Percentiles rank a stretch among this genome's conserved stretches.
Conservation (phyloP, 2,113 vertebrate species). For the Thermophis baileyi region DNA sequence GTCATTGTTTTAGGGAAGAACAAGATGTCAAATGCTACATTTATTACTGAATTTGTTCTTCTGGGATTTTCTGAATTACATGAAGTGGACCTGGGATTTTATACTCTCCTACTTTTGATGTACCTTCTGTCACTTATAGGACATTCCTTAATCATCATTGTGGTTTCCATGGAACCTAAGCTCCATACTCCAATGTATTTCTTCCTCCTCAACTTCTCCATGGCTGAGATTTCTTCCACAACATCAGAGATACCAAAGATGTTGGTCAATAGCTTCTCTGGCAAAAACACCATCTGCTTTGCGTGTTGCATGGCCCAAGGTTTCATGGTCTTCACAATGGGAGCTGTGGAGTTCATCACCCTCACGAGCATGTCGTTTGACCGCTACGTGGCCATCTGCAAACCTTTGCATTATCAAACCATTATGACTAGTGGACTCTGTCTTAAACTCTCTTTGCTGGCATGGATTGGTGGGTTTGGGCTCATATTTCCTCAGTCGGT, state of each 20-base stretch:
- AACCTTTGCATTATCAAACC: not conserved
- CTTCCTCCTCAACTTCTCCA: slow-evolving; percentile 28
- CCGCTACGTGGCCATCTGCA: too few relatives aligned
- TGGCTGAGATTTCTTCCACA: slow-evolving; percentile 21
- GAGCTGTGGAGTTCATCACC: not conserved
- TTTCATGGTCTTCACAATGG: not conserved
- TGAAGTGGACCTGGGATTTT: not conserved
- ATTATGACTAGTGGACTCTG: not conserved
- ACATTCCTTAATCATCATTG: not conserved
- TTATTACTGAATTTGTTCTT: slow-evolving; percentile 1
- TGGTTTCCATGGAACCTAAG: not conserved
- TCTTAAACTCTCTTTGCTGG: not conserved
- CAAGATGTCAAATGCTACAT: too few relatives aligned
- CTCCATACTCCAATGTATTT: slow-evolving; percentile 35
- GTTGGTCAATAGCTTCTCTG: not conserved
- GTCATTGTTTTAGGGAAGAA: too few relatives aligned
- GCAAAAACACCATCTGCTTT: slow-evolving; percentile 6
- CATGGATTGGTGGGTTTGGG: not conserved
- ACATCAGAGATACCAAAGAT: slow-evolving; percentile 19
- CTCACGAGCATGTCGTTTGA: not conserved
- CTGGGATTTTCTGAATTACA: slow-evolving; percentile 23
- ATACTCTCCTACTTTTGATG: not conserved
- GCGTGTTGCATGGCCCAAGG: not conserved
- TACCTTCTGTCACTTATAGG: slow-evolving; percentile 23
- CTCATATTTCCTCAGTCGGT: not conserved